Base-by-base conservation (phyloP, 2,888 invertebrate genomes). In the Cacoxenus indagator region DNA sequence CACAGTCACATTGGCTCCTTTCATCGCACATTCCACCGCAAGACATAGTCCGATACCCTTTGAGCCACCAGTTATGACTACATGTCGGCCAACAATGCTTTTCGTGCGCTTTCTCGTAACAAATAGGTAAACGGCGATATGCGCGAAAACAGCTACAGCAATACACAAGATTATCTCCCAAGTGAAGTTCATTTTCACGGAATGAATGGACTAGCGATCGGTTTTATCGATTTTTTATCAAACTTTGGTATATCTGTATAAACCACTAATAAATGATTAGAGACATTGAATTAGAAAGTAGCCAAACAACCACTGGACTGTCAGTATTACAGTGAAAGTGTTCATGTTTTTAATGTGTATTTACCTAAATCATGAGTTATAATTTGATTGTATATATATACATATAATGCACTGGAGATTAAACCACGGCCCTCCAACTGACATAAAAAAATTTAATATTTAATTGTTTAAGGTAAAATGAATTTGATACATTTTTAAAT, bases 1-100 rank as follows among this genome's bases (percentile, higher is more conserved):
- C 65, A 99, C 91, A 0, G 98, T 96, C 1, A 99, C 95, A 88
- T 95, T 90, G 4, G 97, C 97, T 29, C 98, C 98, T 77, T 91
- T 89, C 80, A 90, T 90, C 0, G 93, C 94, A 9, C 93, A 95
- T 82, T 94, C 91, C 27, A 93, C 89, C 0, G 97, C 98, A 14
- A 95, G 87, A 69, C 93, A 91, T 87, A 95, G 94, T 0, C 98
- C 99, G 78, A 99, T 99, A 6, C 98, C 98, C 88, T 96, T 96
- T 0, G 98, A 98, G 11, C 98, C 98, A 54, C 98, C 98, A 29
- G 97, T 97, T 55, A 98, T 90, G 24, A 93, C 91, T 31, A 93
- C 91, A 89, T 93, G 93, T 80, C 89, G 91, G 5, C 89, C 89
- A 54, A 88, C 76, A 48, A 87, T 81, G 62, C 76, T 78, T 70